These are phyloP conservation scores for Cyclina sinensis DNA, from an alignment of 1,140 invertebrate species.

Conservation along the genomic window DNA sequence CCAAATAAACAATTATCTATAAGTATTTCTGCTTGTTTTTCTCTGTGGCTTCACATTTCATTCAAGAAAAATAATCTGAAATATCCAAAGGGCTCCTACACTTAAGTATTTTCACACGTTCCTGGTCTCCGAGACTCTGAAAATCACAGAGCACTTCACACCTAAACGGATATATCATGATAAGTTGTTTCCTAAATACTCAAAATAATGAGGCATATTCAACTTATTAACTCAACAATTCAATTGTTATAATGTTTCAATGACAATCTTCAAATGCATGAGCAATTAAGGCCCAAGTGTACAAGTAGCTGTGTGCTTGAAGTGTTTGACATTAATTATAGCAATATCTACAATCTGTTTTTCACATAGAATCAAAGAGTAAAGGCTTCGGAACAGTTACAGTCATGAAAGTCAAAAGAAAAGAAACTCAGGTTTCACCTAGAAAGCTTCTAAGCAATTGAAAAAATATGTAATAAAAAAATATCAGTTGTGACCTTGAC, in stretches of 20 bases:
- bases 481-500: too few relatives aligned
- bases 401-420: neutral
- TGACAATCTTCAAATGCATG: slow-evolving; percentile 56
- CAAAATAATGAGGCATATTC: slow-evolving; percentile 61
- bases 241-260: slow-evolving; percentile 47
- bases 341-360: slow-evolving; percentile 2
- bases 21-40: slow-evolving; percentile 5
- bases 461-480: neutral
- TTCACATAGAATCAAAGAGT: slow-evolving; percentile 11
- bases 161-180: slow-evolving; percentile 48
- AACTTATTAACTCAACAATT: slow-evolving; percentile 62
- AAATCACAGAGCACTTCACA: slow-evolving; percentile 52
- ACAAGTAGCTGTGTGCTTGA: slow-evolving; percentile 15
- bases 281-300: slow-evolving; percentile 46
- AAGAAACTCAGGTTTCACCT: neutral
- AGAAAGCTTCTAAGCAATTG: neutral
- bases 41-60: neutral
- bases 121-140: neutral
- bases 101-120: slow-evolving; percentile 61
- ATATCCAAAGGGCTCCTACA: slow-evolving; percentile 1
- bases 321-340: slow-evolving; percentile 42
- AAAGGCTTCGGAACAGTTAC: neutral
- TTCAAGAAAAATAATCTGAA: slow-evolving; percentile 6
- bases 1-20: slow-evolving; percentile 7
- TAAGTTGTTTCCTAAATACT: slow-evolving; percentile 59